These are phyloP conservation scores for Carassius auratus DNA, from an alignment of 2,113 vertebrate genomes.

Conservation along the genomic window DNA sequence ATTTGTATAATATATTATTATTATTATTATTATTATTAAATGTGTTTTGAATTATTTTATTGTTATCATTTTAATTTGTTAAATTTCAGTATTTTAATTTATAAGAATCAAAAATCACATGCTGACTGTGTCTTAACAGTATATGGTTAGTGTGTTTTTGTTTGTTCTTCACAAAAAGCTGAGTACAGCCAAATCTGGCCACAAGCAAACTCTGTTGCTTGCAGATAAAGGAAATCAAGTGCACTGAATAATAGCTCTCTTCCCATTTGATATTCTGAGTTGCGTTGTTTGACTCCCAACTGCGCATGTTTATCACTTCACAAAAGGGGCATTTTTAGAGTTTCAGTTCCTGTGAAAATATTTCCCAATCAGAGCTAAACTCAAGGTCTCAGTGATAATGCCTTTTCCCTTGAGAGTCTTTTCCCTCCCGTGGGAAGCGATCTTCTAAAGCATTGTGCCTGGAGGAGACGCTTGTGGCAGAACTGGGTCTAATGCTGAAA, in stretches of 20 bases:
- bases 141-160: not conserved
- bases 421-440: not conserved
- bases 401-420: too few species aligned
- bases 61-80: too few species aligned
- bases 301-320: not conserved
- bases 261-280: not conserved
- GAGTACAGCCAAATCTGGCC: not conserved
- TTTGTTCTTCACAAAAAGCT: not conserved
- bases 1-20: too few species aligned
- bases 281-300: not conserved
- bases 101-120: not conserved
- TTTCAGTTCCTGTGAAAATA: not conserved
- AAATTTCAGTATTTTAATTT: too few species aligned
- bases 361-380: not conserved
- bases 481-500: not conserved
- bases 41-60: too few species aligned
- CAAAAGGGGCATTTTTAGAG: not conserved
- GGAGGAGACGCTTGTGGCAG: not conserved
- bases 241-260: not conserved
- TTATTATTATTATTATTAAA: too few species aligned
- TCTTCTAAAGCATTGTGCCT: not conserved
- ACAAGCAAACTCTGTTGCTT: not conserved
- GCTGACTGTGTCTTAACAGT: not conserved
- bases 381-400: not conserved
- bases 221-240: not conserved